A percentile compares a stretch with the other conserved stretches of the same genome.
phyloP scores from a whole-genome alignment of 2,797 vertebrate genomes.

The Crocidura indochinensis region DNA sequence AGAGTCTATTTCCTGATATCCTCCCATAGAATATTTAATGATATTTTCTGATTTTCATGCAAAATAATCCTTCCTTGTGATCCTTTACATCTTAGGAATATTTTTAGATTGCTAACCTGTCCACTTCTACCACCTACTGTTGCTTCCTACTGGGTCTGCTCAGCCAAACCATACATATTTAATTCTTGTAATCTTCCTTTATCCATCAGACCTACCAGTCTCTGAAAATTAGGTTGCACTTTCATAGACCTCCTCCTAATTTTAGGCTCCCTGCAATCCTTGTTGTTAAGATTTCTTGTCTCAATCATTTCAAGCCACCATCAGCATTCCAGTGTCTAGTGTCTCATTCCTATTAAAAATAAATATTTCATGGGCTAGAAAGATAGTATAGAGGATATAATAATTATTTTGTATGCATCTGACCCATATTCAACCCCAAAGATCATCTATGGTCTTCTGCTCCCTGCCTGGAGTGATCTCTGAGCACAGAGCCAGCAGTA shows the following conservation, averaged over 20 bases:
- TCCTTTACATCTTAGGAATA: constrained; percentile 70
- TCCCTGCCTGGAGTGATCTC: no score
- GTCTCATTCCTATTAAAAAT: constrained; percentile 52
- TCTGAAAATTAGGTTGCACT: constrained; percentile 72
- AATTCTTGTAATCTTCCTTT: constrained; percentile 80
- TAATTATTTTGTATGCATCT: no score
- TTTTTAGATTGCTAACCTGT: constrained; percentile 80
- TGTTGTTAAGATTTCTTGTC: not conserved
- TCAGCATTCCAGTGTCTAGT: constrained; percentile 19
- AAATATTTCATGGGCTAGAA: not conserved
- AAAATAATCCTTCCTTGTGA: constrained; percentile 68
- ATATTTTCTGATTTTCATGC: constrained; percentile 72
- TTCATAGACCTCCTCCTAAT: constrained; percentile 71
- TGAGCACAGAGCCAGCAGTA: no score
- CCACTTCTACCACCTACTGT: constrained; percentile 76
- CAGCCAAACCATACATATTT: constrained; percentile 80
- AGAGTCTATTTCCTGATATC: not conserved
- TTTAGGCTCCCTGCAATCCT: constrained; percentile 39
- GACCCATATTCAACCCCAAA: no score
- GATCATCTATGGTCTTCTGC: no score
- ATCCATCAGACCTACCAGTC: constrained; percentile 59
- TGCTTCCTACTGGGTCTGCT: constrained; percentile 79
- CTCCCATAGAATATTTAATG: constrained; percentile 43
- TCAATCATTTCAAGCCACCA: constrained; percentile 49
- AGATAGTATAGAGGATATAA: no score